phyloP scores from a whole-genome alignment of 2,113 vertebrate genomes.

The Dicerorhinus sumatrensis region DNA sequence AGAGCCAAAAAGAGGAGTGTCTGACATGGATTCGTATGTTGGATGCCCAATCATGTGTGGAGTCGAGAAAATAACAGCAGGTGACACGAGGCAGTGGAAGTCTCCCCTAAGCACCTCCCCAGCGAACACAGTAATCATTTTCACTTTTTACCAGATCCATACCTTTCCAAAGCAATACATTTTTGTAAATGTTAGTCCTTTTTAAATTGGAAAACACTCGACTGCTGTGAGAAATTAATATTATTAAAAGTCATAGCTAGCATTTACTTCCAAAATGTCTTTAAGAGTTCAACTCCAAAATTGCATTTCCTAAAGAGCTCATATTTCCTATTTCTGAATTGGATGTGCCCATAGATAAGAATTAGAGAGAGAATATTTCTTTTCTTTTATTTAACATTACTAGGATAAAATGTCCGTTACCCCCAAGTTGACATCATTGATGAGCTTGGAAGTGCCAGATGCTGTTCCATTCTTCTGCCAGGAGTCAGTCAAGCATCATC shows the following conservation, averaged over 20 bases:
- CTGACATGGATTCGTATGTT: not conserved
- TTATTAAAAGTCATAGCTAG: not conserved
- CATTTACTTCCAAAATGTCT: not conserved
- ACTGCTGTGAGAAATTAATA: constrained; percentile 40
- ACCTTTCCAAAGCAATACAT: not conserved
- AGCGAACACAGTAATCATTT: not conserved
- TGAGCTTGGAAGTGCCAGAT: not conserved
- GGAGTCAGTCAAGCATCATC: not conserved
- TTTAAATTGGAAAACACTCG: not conserved
- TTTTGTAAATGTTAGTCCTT: not conserved
- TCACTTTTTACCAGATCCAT: not conserved
- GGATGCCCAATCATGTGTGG: not conserved
- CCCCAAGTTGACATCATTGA: not conserved
- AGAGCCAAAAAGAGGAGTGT: not conserved
- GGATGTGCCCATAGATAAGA: not conserved
- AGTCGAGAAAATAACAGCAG: not conserved
- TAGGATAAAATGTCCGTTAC: not conserved
- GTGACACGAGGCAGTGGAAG: rapidly evolving
- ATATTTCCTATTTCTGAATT: not conserved
- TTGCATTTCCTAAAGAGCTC: not conserved
- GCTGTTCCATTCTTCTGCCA: not conserved
- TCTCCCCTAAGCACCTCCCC: not conserved
- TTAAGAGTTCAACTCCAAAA: constrained; percentile 28
- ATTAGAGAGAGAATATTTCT: not conserved
- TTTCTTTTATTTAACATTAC: not conserved